Conservation (phyloP, 2,888 invertebrate genomes). For the Sarcophaga carnaria region DNA sequence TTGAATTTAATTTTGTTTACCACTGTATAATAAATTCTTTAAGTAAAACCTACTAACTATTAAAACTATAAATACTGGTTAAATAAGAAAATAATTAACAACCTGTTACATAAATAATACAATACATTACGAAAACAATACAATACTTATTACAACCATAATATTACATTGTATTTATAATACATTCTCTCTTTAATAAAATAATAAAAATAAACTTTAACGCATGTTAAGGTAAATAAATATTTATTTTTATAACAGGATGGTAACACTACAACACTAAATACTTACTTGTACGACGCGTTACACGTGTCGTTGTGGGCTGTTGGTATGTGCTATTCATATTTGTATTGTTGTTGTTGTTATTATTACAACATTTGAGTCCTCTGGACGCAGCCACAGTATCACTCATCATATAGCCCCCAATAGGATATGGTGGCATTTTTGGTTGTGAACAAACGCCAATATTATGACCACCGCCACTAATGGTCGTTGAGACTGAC, state of each 20-base stretch:
- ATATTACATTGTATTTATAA: too few species aligned
- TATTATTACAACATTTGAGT: slow-evolving; percentile 57
- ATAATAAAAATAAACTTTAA: slow-evolving; percentile 26
- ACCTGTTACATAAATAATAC: slow-evolving; percentile 45
- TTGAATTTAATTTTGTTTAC: slow-evolving; percentile 10
- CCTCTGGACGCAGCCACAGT: slow-evolving; percentile 60
- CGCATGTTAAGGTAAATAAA: slow-evolving; percentile 11
- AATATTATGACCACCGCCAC: slow-evolving; percentile 66
- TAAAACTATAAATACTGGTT: slow-evolving; percentile 23
- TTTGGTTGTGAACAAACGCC: slow-evolving; percentile 79
- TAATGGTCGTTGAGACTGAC: slow-evolving; percentile 56
- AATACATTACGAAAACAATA: slow-evolving; percentile 27
- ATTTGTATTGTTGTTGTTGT: slow-evolving; percentile 49
- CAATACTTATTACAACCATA: slow-evolving; percentile 18
- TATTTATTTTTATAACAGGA: slow-evolving; percentile 19
- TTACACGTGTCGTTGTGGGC: slow-evolving; percentile 75
- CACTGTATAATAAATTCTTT: slow-evolving; percentile 8
- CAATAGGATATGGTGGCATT: slow-evolving; percentile 81
- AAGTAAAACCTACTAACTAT: slow-evolving; percentile 6
- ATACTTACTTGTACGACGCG: slow-evolving; percentile 82
- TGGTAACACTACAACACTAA: slow-evolving; percentile 12
- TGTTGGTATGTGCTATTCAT: slow-evolving; percentile 51
- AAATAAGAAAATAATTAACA: slow-evolving; percentile 39
- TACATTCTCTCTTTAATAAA: too few species aligned
- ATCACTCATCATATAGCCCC: slow-evolving; percentile 76